phyloP scores from a whole-genome alignment of 2,888 invertebrate genomes.

The Sesia apiformis region DNA sequence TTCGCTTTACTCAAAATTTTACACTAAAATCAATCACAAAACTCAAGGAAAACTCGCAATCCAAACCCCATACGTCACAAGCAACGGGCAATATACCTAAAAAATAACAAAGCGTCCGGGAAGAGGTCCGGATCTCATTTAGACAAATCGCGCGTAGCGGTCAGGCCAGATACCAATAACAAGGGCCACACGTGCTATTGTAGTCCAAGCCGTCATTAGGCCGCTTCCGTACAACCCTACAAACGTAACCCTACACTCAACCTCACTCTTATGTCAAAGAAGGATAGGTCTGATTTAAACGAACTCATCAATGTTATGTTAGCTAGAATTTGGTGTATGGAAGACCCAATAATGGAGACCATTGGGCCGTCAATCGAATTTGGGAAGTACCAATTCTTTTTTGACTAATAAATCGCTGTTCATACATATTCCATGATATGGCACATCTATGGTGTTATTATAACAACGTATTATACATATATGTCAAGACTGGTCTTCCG shows the following conservation, averaged over 20 bases:
- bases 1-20: too few species aligned
- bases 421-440: neutral
- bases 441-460: too few species aligned
- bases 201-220: slow-evolving; percentile 67
- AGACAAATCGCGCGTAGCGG: slow-evolving; percentile 73
- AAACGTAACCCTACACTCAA: slow-evolving; percentile 22
- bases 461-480: too few species aligned
- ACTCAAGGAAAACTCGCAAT: slow-evolving; percentile 11
- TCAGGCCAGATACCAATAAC: slow-evolving; percentile 73
- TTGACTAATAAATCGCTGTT: slow-evolving; percentile 37
- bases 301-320: slow-evolving; percentile 11
- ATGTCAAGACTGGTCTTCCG: too few species aligned
- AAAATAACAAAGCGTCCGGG: slow-evolving; percentile 56
- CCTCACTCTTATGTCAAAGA: slow-evolving; percentile 27
- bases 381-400: slow-evolving; percentile 21
- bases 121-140: slow-evolving; percentile 70
- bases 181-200: slow-evolving; percentile 69
- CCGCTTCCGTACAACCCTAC: slow-evolving; percentile 50
- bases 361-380: slow-evolving; percentile 45
- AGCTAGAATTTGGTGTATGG: slow-evolving; percentile 24
- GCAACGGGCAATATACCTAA: slow-evolving; percentile 20
- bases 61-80: slow-evolving; percentile 21
- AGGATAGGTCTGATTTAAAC: slow-evolving; percentile 25
- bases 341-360: slow-evolving; percentile 48
- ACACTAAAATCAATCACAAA: neutral